Evolutionary conservation across 2,797 vertebrate species (phyloP), one percentile per base, ranked within the genome.

Genomic region (Chrysocyon brachyurus): DNA sequence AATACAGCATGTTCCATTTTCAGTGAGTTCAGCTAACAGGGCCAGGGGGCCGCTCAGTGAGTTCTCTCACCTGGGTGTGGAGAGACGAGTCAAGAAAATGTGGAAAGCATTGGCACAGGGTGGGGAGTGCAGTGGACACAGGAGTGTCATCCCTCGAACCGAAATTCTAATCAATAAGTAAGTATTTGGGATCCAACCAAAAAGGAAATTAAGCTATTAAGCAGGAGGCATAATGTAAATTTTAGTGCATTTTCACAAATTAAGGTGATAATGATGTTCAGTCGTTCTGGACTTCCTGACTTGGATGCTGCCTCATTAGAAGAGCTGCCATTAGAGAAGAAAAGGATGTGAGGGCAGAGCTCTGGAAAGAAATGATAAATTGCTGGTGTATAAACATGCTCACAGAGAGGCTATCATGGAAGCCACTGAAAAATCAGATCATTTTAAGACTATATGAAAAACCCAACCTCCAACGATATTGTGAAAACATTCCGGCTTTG

Each of bases 41-140:
- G 24, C 28, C 28, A 33, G 22, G 87, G 66, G 24, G 16, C 6
- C 26, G 11, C 12, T 22, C 12, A 24, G 5, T 6, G 1, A 6
- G 8, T 1, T 33, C 66, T 15, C 10, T 78, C 12, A 10, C 3
- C 46, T 15, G 31, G 33, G 1, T 33, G 4, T 14, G 31, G 54
- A 82, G 14, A 68, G 26, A 21, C 10, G 56, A 4, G 14, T 52
- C 56, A 54, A 17, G 54, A 33, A 16, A 40, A 36, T 0, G 1
- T n/a, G 14, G 46, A 40, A 40, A 36, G 21, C 1, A 52, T 14
- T 61, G 22, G 10, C 31, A 3, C 8, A 11, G 16, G 12, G 4
- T 0, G 3, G 12, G 11, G 8, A 61, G 4, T 1, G 0, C 1
- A 2, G 11, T 1, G 14, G n/a, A 26, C 7, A 11, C 6, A 2